phyloP scores from a whole-genome alignment of 2,797 vertebrate species.

The Sebastes hubbsi region DNA sequence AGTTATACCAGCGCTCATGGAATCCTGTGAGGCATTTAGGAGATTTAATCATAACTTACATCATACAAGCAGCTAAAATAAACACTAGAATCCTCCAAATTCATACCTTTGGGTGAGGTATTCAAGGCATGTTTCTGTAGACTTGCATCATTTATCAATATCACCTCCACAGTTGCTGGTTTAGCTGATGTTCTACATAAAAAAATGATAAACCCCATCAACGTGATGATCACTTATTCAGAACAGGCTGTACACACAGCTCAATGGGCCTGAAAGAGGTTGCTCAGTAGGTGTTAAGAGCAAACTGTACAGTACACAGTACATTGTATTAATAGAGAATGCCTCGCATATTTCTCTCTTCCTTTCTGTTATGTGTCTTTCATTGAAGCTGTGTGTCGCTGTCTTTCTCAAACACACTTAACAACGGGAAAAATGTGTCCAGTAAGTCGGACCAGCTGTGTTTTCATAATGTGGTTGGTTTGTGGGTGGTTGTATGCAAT shows the following conservation, averaged over 20 bases:
- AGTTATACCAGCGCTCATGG: too few relatives aligned
- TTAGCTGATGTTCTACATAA: background rate
- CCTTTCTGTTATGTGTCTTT: background rate
- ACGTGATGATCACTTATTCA: background rate
- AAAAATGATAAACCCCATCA: background rate
- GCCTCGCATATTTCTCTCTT: background rate
- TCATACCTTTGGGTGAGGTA: too few relatives aligned
- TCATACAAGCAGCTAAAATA: too few relatives aligned
- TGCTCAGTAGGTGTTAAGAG: background rate
- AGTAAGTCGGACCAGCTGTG: slow-evolving; percentile 14
- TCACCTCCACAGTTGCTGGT: background rate
- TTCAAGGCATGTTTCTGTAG: background rate
- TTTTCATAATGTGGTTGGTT: background rate
- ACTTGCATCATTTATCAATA: background rate
- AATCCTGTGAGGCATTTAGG: too few relatives aligned
- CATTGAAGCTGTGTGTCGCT: background rate
- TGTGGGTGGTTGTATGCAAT: background rate
- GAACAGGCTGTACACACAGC: background rate
- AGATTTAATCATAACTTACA: too few relatives aligned
- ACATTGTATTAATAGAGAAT: background rate
- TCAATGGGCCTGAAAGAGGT: background rate
- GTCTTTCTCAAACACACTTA: background rate
- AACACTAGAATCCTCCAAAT: too few relatives aligned
- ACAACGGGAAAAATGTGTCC: background rate
- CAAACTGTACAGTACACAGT: background rate